Percentiles rank a stretch among this genome's conserved stretches.
Conservation (phyloP, 92 coral and sea anemone genomes). For the Zoanthus sansibaricus region DNA sequence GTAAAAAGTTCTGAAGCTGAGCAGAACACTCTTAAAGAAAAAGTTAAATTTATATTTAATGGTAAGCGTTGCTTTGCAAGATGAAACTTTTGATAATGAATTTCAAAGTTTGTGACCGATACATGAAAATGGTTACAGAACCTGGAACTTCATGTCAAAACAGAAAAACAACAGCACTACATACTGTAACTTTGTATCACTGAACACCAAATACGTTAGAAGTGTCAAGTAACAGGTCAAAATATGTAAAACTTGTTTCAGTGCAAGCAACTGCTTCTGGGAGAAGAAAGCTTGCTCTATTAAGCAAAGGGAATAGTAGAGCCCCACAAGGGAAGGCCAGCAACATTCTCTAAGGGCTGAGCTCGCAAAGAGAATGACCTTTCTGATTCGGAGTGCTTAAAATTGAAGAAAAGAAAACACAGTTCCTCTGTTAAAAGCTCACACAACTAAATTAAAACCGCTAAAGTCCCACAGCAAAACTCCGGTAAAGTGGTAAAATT, state of each 20-base stretch:
- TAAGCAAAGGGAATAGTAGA: background rate
- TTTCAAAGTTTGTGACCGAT: constrained; percentile 25
- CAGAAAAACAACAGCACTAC: constrained; percentile 3
- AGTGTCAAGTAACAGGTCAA: background rate
- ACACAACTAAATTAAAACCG: no score
- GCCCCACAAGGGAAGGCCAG: constrained; percentile 20
- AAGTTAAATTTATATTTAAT: no score
- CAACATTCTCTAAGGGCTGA: background rate
- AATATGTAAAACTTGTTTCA: background rate
- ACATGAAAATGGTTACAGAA: background rate
- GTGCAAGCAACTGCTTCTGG: constrained; percentile 5
- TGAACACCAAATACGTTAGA: background rate
- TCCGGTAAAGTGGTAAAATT: no score
- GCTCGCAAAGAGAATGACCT: background rate
- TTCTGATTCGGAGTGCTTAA: background rate
- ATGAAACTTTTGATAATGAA: background rate
- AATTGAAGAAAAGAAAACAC: constrained; percentile 11
- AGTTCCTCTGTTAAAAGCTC: background rate
- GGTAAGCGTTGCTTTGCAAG: background rate
- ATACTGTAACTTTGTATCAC: constrained; percentile 2
- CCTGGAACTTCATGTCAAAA: background rate
- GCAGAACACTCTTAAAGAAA: no score
- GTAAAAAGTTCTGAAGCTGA: no score
- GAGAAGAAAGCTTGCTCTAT: background rate
- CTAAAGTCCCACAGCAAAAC: no score